Conservation (phyloP, 2,113 vertebrate genomes). For the Pteruthius melanotis region DNA sequence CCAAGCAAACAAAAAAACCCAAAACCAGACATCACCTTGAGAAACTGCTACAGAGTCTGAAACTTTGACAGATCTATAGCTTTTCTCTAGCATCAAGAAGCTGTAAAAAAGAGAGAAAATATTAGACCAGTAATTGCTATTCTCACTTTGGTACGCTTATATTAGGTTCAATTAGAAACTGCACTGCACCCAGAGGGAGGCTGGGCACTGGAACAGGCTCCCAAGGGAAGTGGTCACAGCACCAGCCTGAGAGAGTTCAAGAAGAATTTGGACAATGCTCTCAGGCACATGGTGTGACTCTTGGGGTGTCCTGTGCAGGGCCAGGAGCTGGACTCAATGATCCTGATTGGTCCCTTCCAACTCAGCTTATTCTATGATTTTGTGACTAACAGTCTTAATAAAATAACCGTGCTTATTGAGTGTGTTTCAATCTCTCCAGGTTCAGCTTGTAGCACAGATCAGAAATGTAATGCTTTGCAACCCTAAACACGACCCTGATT, state of each 20-base stretch:
- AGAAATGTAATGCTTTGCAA: background rate
- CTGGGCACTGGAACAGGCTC: background rate
- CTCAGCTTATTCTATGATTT: background rate
- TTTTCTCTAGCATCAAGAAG: background rate
- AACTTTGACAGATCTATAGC: background rate
- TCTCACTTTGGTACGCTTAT: background rate
- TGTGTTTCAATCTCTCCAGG: background rate
- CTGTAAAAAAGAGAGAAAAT: background rate
- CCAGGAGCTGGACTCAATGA: fast-evolving
- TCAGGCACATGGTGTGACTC: background rate
- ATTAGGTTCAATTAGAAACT: background rate
- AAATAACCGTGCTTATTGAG: background rate
- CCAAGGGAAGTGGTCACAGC: background rate
- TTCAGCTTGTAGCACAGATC: background rate
- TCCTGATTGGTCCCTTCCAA: background rate
- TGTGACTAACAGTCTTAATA: background rate
- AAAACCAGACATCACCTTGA: background rate
- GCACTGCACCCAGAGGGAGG: background rate
- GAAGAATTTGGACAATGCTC: background rate
- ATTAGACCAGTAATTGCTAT: background rate
- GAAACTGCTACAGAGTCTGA: background rate
- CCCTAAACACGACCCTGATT: background rate
- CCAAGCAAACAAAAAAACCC: too few relatives aligned
- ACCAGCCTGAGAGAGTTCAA: background rate
- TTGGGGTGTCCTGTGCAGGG: background rate